Evolutionary conservation across 2,797 vertebrate genomes (phyloP), one percentile per base, ranked within the genome.

Genomic region (Lepus townsendii): DNA sequence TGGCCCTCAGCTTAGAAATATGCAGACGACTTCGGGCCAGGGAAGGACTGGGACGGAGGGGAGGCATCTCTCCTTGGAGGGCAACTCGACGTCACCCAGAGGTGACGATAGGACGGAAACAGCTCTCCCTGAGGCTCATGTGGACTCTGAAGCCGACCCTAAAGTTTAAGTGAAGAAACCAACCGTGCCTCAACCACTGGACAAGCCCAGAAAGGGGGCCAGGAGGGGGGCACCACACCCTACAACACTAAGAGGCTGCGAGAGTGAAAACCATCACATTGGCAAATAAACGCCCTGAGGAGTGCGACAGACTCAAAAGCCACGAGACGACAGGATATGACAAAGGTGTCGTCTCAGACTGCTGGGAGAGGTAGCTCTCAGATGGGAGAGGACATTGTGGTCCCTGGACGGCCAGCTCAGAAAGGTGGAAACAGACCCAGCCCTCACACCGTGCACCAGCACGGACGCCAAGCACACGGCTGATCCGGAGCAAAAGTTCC

Each of bases 101-200:
- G 42, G 42, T 47, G 42, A 9, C 42, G 0, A 47, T 1, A 47
- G 42, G 42, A 47, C 42, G 1, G 7, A 47, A 9, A 47, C 42
- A 47, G 42, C 42, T 47, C 8, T 42, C 42, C 8, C 42, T 8
- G 42, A 47, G 42, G 1, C 42, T 47, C 42, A 47, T 1, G 42
- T 0, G 42, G 42, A 9, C 42, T 47, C 42, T 47, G 42, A 63
- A 78, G 19, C 11, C 73, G 94, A 68, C 65, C 73, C 47, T 92
- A 78, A 83, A 73, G n/a, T 62, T 66, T 38, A 88, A 92, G 57
- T 88, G 72, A 83, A 60, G 65, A 72, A 71, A 47, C 35, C 30
- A 65, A 52, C 66, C 62, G 57, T 2, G 24, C 9, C 71, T 47
- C 42, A 26, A 57, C 4, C 42, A 65, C 66, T 19, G 26, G 50